Evolutionary conservation across 1,140 invertebrate species (phyloP).

Genomic region (Bathynomus jamesi): DNA sequence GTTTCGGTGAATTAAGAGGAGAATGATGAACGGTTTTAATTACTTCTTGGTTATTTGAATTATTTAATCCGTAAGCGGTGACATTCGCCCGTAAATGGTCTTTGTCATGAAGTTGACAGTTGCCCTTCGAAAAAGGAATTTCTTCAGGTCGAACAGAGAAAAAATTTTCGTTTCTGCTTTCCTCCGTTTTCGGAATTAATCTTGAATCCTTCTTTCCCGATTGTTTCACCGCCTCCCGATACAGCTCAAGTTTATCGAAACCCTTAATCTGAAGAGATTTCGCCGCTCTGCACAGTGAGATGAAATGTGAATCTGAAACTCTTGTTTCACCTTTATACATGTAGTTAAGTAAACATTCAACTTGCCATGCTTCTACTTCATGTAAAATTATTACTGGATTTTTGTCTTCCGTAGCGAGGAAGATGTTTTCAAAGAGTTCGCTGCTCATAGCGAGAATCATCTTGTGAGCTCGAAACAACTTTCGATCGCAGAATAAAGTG

Average conservation of each 20-base stretch:
- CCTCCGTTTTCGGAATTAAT: not conserved
- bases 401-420: not conserved
- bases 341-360: constrained; percentile 11
- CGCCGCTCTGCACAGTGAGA: not conserved
- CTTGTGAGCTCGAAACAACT: constrained; percentile 5
- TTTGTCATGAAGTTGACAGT: no score
- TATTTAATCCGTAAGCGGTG: no score
- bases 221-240: not conserved
- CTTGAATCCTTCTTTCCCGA: not conserved
- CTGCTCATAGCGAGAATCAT: constrained; percentile 13
- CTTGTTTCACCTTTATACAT: constrained; percentile 13
- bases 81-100: no score
- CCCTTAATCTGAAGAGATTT: constrained; percentile 12
- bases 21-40: no score
- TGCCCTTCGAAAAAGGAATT: no score
- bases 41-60: no score
- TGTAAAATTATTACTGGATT: constrained; percentile 8
- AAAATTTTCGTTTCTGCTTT: no score
- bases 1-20: no score
- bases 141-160: no score
- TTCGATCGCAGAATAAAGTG: not conserved
- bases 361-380: constrained; percentile 12
- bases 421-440: constrained; percentile 9
- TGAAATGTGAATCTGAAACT: constrained; percentile 4
- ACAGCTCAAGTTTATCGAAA: constrained; percentile 5